Evolutionary conservation across 2,113 vertebrate species (phyloP), one percentile per base, ranked within the genome.

Genomic region (Smithornis capensis): DNA sequence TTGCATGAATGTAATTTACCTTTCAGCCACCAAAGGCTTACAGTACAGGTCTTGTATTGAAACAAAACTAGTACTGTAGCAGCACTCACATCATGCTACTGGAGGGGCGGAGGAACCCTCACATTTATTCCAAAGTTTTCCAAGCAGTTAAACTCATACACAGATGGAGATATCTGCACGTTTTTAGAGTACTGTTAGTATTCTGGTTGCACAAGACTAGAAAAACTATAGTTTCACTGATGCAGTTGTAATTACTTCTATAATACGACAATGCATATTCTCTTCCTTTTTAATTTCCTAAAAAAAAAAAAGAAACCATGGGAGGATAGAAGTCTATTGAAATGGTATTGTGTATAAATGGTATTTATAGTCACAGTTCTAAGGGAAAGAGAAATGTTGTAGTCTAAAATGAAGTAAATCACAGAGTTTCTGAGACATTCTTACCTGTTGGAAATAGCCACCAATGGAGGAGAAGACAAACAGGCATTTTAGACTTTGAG

Each of bases 21-120:
- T 97, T 95, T 97, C 92, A 97, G 90, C 96, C 96, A 97, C 97
- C 95, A 96, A 97, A 96, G 89, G 33, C 52, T 84, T 96, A 98
- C 97, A 98, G 97, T 97, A 93, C 92, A 89, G 67, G 97, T 95
- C 93, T 98, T 98, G 97, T 98, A 94, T 52, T 97, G 90, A 96
- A 97, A 98, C 98, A 98, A 98, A 98, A 97, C 96, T 52, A 16
- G 57, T 68, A 98, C 97, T 98, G 97, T 98, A 95, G 94, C 70
- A 92, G 87, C 76, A 94, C 92, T 96, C 97, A 97, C 97, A 94
- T 97, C 96, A 50, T 71, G 47, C 83, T 96, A 71, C 57, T 91
- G 95, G 91, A 96, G 95, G 60, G 31, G 25, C 3, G 8, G 69
- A 40, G n/a, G 47, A 90, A 14, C 38, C 44, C 47, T 91, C 35